Base-by-base conservation (phyloP, 1,140 invertebrate genomes). In the Panagrolaimus sp. region DNA sequence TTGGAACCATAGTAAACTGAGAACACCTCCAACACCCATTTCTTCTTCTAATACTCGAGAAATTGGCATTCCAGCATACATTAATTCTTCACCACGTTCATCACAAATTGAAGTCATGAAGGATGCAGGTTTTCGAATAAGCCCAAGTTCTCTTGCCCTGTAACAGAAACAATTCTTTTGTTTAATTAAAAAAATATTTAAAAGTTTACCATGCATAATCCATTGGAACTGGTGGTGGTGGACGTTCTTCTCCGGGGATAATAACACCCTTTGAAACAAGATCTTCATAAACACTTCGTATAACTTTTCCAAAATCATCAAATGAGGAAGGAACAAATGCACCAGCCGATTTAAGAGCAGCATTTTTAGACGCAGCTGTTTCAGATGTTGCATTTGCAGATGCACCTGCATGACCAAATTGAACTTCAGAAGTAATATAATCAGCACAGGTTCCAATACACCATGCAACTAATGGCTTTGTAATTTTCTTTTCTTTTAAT, bases 31-130 rank as follows among this genome's bases (percentile, higher is more conserved):
- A 72, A 99, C 92, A 24, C 96, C 96, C 71, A 98, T 88, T 76
- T 87, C 88, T 83, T 89, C 87, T 71, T 88, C 87, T 62, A 89
- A 86, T 21, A 90, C 93, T 78, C 96, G 91, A 62, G 92, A 95
- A 78, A 99, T 98, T 26, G 96, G 96, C 87, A 98, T 96, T 15
- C 96, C 96, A 69, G 95, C 94, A 86, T 99, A 99, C 24, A 94
- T 87, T 21, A 99, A 86, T 85, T 99, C 96, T 82, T 98, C 94
- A 7, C 96, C 96, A 77, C 96, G 87, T 85, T 99, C 96, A 86
- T 99, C 96, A 84, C 95, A 98, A 80, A 99, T 99, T 24, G 91
- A 94, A 15, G 95, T 97, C 91, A 98, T 98, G 84, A 99, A 98
- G 0, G 94, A 96, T 0, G 96, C 96, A 44, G 96, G 96, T 84